Percentiles rank a stretch among this genome's conserved stretches.
Evolutionary conservation across 2,797 vertebrate genomes (phyloP).

Genomic region (Cephalopachus bancanus): DNA sequence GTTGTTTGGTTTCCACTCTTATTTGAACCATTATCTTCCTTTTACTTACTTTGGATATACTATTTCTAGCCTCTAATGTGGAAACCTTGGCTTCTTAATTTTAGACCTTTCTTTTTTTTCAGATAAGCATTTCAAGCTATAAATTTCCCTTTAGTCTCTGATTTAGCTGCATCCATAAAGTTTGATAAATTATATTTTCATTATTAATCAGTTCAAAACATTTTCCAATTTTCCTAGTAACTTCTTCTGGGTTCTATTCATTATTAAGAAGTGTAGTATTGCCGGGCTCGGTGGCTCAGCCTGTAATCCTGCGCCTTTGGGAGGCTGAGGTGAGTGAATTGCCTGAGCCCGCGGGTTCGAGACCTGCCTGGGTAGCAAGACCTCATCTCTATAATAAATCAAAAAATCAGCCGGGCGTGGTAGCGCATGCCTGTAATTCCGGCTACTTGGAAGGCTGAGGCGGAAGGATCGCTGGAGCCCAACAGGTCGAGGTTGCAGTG

Average conservation of each 20-base stretch:
- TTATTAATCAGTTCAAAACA: slow-evolving; percentile 6
- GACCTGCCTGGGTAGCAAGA: no score
- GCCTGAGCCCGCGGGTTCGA: no score
- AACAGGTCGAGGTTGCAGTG: no score
- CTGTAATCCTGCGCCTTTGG: no score
- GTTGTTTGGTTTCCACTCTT: slow-evolving; percentile 40
- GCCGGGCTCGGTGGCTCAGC: no score
- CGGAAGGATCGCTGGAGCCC: no score
- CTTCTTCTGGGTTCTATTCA: neutral
- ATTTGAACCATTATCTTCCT: slow-evolving; percentile 19
- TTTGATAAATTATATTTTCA: neutral
- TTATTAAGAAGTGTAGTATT: neutral
- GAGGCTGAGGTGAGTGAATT: no score
- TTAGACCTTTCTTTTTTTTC: neutral
- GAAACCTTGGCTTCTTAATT: neutral
- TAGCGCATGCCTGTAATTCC: no score
- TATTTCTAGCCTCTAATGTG: neutral
- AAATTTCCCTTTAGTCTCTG: neutral
- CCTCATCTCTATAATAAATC: no score
- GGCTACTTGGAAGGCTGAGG: no score
- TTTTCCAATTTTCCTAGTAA: neutral
- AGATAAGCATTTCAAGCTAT: neutral
- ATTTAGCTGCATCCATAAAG: neutral
- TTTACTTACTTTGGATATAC: slow-evolving; percentile 45
- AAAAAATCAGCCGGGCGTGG: no score